Conservation (phyloP, 2,113 vertebrate genomes). For the Trogon melanurus region DNA sequence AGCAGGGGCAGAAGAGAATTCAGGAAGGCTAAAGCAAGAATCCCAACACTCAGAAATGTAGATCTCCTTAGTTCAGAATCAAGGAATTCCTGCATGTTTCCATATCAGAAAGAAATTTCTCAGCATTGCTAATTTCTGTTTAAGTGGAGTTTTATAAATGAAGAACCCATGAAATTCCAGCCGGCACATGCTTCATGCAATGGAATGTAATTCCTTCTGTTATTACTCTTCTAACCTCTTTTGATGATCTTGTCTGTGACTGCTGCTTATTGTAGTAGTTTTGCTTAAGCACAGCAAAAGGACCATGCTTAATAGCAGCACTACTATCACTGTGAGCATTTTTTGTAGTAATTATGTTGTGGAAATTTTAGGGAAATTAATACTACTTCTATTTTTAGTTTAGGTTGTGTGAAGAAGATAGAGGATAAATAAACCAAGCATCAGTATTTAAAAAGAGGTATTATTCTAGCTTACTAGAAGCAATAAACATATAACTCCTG, state of each 20-base stretch:
- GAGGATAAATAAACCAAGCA: not conserved
- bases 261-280: not conserved
- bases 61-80: not conserved
- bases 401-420: not conserved
- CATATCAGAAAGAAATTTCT: not conserved
- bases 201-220: not conserved
- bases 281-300: not conserved
- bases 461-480: not conserved
- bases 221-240: not conserved
- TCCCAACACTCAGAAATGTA: not conserved
- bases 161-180: not conserved
- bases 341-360: not conserved
- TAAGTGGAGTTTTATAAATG: not conserved
- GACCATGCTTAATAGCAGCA: not conserved
- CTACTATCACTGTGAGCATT: not conserved
- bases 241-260: not conserved
- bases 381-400: not conserved
- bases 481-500: not conserved
- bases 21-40: not conserved
- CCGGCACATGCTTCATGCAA: not conserved
- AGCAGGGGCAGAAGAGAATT: not conserved
- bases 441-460: not conserved
- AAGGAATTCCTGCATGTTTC: not conserved
- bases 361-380: not conserved
- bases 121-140: not conserved